These are phyloP conservation scores for Emydocephalus ijimae DNA, from an alignment of 2,113 vertebrate species.

Conservation along the genomic window DNA sequence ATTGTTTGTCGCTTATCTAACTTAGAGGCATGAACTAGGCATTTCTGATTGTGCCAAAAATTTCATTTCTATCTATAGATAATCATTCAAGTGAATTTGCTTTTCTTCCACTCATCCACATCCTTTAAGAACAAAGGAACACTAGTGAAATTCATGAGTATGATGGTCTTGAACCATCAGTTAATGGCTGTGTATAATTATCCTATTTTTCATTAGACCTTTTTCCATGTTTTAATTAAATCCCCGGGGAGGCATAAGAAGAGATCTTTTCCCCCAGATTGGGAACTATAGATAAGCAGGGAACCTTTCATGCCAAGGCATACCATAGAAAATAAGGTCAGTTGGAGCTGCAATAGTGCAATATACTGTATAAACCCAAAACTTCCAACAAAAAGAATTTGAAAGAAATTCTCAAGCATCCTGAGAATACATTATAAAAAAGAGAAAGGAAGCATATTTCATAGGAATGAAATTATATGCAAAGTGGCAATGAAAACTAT, in stretches of 20 bases:
- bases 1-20: neutral
- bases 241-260: neutral
- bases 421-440: neutral
- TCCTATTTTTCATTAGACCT: neutral
- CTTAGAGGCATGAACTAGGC: neutral
- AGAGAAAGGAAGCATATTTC: neutral
- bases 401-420: neutral
- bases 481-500: neutral
- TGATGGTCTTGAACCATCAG: neutral
- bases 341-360: neutral
- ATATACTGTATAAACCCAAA: neutral
- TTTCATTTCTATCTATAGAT: neutral
- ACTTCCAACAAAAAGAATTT: neutral
- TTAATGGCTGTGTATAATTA: neutral
- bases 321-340: neutral
- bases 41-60: neutral
- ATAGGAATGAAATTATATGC: neutral
- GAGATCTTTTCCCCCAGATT: neutral
- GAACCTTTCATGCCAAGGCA: neutral
- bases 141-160: neutral
- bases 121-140: neutral
- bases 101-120: neutral
- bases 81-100: neutral
- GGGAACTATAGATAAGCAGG: neutral
- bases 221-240: neutral